Percentiles rank a stretch among this genome's conserved stretches.
Conservation (phyloP, 2,888 invertebrate species). For the Allolobophora icterica region DNA sequence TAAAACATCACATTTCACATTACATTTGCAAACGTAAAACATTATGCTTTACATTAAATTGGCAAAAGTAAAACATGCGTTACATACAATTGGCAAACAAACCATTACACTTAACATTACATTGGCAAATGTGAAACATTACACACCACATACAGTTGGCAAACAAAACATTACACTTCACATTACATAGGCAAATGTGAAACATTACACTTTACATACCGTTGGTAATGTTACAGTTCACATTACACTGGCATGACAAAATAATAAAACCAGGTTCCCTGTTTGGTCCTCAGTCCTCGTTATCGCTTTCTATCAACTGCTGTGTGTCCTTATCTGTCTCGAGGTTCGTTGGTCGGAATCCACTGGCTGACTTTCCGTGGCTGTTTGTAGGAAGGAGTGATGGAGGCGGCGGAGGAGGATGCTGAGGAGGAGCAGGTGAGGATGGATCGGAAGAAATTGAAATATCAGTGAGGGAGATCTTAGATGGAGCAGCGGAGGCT, state of each 20-base stretch:
- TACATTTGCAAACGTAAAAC: neutral
- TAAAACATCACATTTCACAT: neutral
- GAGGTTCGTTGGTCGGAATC: neutral
- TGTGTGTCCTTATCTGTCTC: conserved; percentile 31
- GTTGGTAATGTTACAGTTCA: neutral
- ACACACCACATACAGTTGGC: neutral
- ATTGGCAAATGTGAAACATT: neutral
- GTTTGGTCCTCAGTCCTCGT: conserved; percentile 22
- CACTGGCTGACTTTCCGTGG: conserved; percentile 9
- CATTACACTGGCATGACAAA: neutral
- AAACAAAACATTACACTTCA: neutral
- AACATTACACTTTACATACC: neutral
- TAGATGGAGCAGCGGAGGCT: neutral
- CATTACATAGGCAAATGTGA: neutral
- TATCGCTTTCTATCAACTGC: conserved; percentile 35
- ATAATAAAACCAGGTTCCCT: neutral
- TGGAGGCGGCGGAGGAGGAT: neutral
- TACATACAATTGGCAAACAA: too few relatives aligned
- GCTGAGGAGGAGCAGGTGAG: neutral
- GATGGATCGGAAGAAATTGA: conserved; percentile 18
- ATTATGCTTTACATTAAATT: neutral
- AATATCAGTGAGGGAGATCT: conserved; percentile 3
- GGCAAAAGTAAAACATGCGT: too few relatives aligned
- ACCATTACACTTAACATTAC: too few relatives aligned
- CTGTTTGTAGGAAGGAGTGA: neutral